Evolutionary conservation across 2,113 vertebrate genomes (phyloP).

Genomic region (Daboia siamensis): DNA sequence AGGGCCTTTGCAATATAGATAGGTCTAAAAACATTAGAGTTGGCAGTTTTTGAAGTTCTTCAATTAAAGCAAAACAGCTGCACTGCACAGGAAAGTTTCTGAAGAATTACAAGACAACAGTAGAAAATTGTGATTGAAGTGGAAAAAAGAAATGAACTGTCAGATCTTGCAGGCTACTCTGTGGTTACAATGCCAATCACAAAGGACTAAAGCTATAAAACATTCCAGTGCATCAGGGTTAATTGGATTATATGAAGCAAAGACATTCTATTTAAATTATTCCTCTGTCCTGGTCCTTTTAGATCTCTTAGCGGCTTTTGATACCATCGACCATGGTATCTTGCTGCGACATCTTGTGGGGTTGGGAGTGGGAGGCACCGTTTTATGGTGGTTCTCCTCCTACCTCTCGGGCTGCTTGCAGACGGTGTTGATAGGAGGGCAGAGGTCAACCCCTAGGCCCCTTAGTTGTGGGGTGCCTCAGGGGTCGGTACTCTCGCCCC

Average conservation of each 20-base stretch:
- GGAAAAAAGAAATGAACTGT: not conserved
- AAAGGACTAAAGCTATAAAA: not conserved
- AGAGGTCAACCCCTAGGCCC: too few relatives aligned
- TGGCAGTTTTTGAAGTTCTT: not conserved
- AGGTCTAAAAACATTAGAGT: not conserved
- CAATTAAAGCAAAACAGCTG: not conserved
- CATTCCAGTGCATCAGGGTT: not conserved
- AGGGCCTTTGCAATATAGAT: not conserved
- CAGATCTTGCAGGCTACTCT: not conserved
- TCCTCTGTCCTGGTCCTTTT: too few relatives aligned
- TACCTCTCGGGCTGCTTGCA: too few relatives aligned
- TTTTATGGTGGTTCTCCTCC: too few relatives aligned
- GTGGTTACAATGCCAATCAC: not conserved
- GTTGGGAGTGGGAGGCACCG: too few relatives aligned
- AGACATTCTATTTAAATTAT: not conserved
- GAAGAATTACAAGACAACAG: not conserved
- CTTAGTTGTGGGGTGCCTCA: too few relatives aligned
- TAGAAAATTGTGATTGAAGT: not conserved
- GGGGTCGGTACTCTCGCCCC: too few relatives aligned
- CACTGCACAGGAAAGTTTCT: not conserved
- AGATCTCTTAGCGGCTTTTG: too few relatives aligned
- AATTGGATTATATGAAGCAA: not conserved
- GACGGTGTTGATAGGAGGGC: too few relatives aligned
- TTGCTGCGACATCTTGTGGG: too few relatives aligned
- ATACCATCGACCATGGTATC: too few relatives aligned